A percentile compares a stretch with the other conserved stretches of the same genome.
phyloP scores from a whole-genome alignment of 2,888 invertebrate species.

The Diabrotica balteata region DNA sequence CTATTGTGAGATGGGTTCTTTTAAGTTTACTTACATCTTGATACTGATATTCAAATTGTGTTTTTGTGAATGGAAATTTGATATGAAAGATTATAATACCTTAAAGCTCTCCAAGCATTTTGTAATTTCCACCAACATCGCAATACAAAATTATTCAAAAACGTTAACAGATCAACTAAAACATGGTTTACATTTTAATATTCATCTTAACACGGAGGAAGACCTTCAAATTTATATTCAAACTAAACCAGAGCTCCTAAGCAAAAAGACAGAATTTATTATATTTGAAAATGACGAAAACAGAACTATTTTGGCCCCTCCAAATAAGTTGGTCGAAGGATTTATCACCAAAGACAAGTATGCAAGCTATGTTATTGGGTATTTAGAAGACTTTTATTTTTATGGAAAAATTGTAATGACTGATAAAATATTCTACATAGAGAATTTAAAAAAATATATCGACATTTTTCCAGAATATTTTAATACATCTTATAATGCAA shows the following conservation, averaged over 20 bases:
- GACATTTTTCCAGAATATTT: constrained; percentile 20
- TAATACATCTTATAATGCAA: constrained; percentile 30
- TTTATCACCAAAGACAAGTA: constrained; percentile 27
- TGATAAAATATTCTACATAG: constrained; percentile 43
- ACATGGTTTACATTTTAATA: constrained; percentile 11
- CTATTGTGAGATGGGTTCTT: too few species aligned
- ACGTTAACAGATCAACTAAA: constrained; percentile 5
- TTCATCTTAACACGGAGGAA: constrained; percentile 1
- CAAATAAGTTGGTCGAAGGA: constrained; percentile 27
- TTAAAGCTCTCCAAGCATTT: constrained; percentile 15
- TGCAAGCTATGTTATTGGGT: constrained; percentile 44
- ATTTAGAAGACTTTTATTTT: constrained; percentile 42
- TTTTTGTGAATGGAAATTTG: constrained; percentile 16
- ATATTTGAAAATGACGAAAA: constrained; percentile 22
- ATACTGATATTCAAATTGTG: not conserved
- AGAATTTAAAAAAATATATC: constrained; percentile 36
- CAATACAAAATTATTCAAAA: not conserved
- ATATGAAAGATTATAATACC: constrained; percentile 8
- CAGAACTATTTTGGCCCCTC: not conserved
- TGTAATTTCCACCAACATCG: constrained; percentile 18
- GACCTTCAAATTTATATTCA: constrained; percentile 21
- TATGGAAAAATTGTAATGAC: constrained; percentile 44
- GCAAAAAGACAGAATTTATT: constrained; percentile 23
- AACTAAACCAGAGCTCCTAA: constrained; percentile 20
- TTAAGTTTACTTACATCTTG: too few species aligned